Base-by-base conservation (phyloP, 2,113 vertebrate genomes). In the Chrysochloris asiatica region DNA sequence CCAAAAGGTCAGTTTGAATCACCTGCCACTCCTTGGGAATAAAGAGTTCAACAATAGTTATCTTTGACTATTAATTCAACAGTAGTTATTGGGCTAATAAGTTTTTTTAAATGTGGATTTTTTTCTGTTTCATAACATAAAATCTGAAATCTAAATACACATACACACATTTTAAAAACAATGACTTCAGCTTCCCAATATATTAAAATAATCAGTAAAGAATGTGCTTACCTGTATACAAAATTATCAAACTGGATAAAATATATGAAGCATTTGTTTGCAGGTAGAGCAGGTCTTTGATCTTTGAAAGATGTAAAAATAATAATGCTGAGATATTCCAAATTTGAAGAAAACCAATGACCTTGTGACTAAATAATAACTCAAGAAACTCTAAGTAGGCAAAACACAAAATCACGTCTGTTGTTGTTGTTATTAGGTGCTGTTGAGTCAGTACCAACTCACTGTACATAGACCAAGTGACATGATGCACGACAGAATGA, bases 91-190 rank as follows among this genome's bases (percentile, higher is more conserved):
- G 22, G n/a, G n/a, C n/a, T n/a, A n/a, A n/a, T n/a, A n/a, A 16
- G 36, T 77, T 80, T 76, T 2, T 81, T n/a, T n/a, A n/a, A n/a
- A n/a, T n/a, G n/a, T 75, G 78, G 77, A 67, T 43, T 43, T 33
- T 54, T 14, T 0, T 80, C 89, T 87, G 80, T 82, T 93, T 73
- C 69, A 45, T 76, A 78, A 75, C 10, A 24, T 75, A 4, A 8
- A 48, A 50, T 78, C 65, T 5, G 50, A 86, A 90, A 63, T 78
- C 28, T 45, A 67, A 10, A 84, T 1, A 19, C 33, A 3, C 19
- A 33, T 24, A 89, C 72, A 72, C 16, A 91, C 28, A 91, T 78
- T 83, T 90, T 86, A 61, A 89, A 89, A 91, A 76, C 72, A 84
- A 47, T 45, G 79, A 67, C 6, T 65, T 91, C 59, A 87, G 1